Evolutionary conservation across 2,888 invertebrate genomes (phyloP).

Genomic region (Athrips mouffetella): DNA sequence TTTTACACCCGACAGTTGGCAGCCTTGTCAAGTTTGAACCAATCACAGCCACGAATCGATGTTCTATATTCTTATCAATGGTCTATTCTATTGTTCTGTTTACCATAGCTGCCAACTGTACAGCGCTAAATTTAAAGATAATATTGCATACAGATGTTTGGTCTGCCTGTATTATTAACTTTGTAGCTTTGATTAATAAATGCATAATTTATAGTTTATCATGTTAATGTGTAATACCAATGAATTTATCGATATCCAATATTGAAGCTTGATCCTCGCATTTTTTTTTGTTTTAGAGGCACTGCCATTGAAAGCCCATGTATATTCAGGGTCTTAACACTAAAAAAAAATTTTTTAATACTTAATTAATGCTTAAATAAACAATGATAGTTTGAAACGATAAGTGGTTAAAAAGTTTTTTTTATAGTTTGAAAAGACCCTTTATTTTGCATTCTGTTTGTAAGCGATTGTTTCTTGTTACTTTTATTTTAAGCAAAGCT

Average conservation of each 20-base stretch:
- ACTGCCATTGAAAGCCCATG: conserved; percentile 24
- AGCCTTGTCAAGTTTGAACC: too few species aligned
- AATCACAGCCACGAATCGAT: too few species aligned
- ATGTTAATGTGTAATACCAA: conserved; percentile 20
- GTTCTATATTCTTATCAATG: too few species aligned
- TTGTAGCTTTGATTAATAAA: conserved; percentile 18
- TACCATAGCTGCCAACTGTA: not conserved
- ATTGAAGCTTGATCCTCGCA: conserved; percentile 22
- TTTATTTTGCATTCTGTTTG: conserved; percentile 47
- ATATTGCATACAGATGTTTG: conserved; percentile 21
- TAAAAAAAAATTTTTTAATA: too few species aligned
- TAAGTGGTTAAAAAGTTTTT: too few species aligned
- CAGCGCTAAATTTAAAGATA: not conserved
- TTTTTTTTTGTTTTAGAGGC: conserved; percentile 24
- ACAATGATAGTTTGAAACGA: too few species aligned
- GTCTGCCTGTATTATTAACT: conserved; percentile 14
- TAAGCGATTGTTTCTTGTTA: conserved; percentile 66
- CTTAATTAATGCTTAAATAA: too few species aligned
- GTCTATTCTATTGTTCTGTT: not conserved
- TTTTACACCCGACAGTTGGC: too few species aligned
- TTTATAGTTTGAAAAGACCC: too few species aligned
- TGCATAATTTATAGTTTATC: conserved; percentile 23
- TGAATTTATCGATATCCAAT: conserved; percentile 18
- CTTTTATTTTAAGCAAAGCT: conserved; percentile 58
- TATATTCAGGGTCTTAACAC: too few species aligned